Evolutionary conservation across 2,113 vertebrate genomes (phyloP).

Genomic region (Tragelaphus strepsiceros): DNA sequence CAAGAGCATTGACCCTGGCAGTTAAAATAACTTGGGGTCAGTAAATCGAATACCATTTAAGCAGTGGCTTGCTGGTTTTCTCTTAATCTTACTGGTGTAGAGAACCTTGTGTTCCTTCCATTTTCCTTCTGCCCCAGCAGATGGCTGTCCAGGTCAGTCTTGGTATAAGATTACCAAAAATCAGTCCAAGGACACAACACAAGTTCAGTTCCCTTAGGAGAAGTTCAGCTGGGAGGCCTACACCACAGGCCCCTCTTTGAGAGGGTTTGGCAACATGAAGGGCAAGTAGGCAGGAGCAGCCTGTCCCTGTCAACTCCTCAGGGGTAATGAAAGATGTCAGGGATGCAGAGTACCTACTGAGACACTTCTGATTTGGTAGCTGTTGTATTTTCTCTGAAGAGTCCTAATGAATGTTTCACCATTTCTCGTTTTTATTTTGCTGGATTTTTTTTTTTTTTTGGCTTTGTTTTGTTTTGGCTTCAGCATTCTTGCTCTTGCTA

Average conservation of each 20-base stretch:
- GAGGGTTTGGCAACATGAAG: not conserved
- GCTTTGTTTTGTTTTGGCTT: slow-evolving; percentile 41
- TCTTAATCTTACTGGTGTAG: not conserved
- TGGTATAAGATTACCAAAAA: not conserved
- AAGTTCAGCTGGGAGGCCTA: not conserved
- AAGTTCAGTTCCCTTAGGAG: not conserved
- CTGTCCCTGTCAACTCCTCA: not conserved
- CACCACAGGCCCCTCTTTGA: not conserved
- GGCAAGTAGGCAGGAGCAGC: not conserved
- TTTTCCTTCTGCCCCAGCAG: slow-evolving; percentile 46
- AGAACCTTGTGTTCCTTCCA: not conserved
- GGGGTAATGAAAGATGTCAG: not conserved
- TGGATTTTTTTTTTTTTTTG: not conserved
- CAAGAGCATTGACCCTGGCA: not conserved
- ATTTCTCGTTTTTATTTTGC: slow-evolving; percentile 56
- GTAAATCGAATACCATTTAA: not conserved
- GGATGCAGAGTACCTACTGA: not conserved
- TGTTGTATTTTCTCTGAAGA: not conserved
- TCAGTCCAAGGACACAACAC: not conserved
- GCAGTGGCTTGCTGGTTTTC: not conserved
- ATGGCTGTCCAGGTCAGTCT: slow-evolving; percentile 17
- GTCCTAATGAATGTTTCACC: slow-evolving; percentile 26
- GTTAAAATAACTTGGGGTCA: not conserved
- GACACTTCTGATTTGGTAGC: not conserved
- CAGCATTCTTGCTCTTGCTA: slow-evolving; percentile 51